Conservation (phyloP, 2,113 vertebrate genomes). For the Semnornis frantzii region DNA sequence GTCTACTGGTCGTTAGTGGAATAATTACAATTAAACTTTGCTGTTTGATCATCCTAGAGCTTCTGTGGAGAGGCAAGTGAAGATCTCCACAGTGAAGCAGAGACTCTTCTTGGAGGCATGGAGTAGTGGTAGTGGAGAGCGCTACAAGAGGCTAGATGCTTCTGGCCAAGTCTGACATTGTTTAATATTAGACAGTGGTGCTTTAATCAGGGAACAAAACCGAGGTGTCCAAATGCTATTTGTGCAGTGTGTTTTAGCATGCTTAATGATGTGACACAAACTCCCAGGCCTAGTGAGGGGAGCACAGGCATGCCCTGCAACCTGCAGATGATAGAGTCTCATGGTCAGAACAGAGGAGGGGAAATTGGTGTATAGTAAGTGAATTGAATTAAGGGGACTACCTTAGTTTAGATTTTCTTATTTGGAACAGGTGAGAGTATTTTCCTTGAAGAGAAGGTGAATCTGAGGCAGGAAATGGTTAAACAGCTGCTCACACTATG, state of each 20-base stretch:
- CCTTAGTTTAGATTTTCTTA: background rate
- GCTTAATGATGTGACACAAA: fast-evolving
- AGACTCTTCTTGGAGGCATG: background rate
- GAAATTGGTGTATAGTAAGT: background rate
- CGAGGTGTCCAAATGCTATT: background rate
- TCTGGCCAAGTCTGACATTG: background rate
- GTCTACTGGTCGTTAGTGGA: background rate
- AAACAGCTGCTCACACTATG: background rate
- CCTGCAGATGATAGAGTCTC: background rate
- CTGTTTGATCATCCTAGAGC: background rate
- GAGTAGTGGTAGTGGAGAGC: background rate
- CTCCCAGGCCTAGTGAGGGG: background rate
- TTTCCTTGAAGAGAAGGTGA: background rate
- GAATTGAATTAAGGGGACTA: background rate
- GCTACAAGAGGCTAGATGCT: background rate
- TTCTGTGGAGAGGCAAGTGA: background rate
- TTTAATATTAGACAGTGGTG: background rate
- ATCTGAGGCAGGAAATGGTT: background rate
- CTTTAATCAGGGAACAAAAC: background rate
- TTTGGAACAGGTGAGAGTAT: background rate
- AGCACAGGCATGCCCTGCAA: background rate
- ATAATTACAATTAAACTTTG: background rate
- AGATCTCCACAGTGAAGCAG: background rate
- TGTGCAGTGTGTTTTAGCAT: fast-evolving
- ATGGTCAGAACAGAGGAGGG: background rate